Evolutionary conservation across 2,113 vertebrate species (phyloP), one percentile per base, ranked within the genome.

Genomic region (Gymnorhina tibicen): DNA sequence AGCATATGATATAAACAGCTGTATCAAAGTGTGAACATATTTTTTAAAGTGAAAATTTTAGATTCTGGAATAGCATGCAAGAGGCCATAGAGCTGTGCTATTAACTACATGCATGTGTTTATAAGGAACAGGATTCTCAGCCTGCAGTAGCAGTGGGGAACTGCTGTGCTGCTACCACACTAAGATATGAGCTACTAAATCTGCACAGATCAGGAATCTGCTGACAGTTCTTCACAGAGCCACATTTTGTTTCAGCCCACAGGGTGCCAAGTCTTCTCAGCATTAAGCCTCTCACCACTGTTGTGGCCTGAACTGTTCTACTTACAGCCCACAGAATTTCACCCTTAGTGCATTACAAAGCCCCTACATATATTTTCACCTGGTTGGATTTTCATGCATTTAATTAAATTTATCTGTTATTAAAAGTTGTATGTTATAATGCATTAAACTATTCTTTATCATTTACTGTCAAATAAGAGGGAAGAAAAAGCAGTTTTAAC

Each of bases 401-500:
- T 39, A 88, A 95, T 68, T 26, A 93, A 93, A 84, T 35, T 35
- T 73, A 83, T 60, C 44, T 41, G 24, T 68, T 91, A 76, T 55
- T 84, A 81, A 22, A 87, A 77, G 56, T 42, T 70, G 24, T n/a
- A 85, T 7, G 35, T 39, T 60, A 18, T 39, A 70, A 70, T 70
- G 30, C 17, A 81, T 75, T 90, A 64, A 85, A 42, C 44, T 87
- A 44, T 72, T 86, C 12, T 89, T 58, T 59, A 87, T 35, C 7
- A 52, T 74, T 85, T 52, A 87, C 80, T 93, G 83, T 5, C 79
- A 87, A 93, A 90, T 91, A 91, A 67, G 11, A 55, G 58, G 27
- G 44, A 91, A 37, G 37, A 84, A 96, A 75, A 35, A 96, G 50
- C 59, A 74, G 74, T 85, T 88, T 95, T 88, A 87, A 92, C 30